Evolutionary conservation across 2,797 vertebrate genomes (phyloP).

Genomic region (Rhodeus uyekii): DNA sequence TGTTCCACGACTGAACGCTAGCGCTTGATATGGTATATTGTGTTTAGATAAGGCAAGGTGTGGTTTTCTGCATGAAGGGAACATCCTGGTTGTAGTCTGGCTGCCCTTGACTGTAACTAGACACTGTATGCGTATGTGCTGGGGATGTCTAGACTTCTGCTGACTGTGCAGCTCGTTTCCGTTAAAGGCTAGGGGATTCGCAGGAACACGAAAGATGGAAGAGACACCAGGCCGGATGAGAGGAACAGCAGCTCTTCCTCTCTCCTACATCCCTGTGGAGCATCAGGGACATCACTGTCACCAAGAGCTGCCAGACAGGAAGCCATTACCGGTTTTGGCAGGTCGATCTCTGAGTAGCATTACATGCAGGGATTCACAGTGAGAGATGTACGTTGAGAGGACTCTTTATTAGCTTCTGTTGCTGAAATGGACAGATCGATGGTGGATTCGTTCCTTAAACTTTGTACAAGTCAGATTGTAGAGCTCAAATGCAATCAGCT

Average conservation of each 20-base stretch:
- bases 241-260: constrained; percentile 51
- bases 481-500: constrained; percentile 30
- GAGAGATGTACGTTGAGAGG: not conserved
- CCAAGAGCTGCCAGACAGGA: constrained; percentile 51
- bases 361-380: not conserved
- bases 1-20: constrained; percentile 15
- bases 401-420: constrained; percentile 18
- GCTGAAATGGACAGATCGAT: not conserved
- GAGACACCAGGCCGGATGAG: constrained; percentile 50
- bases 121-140: not conserved
- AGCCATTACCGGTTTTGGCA: constrained; percentile 39
- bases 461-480: constrained; percentile 4
- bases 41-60: constrained; percentile 37
- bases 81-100: constrained; percentile 28
- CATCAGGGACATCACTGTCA: constrained; percentile 53
- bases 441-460: not conserved
- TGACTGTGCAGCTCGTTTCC: constrained; percentile 49
- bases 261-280: constrained; percentile 24
- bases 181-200: constrained; percentile 26
- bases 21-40: constrained; percentile 23
- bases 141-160: constrained; percentile 38
- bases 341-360: not conserved
- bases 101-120: constrained; percentile 14
- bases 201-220: constrained; percentile 40
- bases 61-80: constrained; percentile 32